A percentile compares a stretch with the other conserved stretches of the same genome.
These are phyloP conservation scores for Diplazon laetatorius DNA, from an alignment of 2,888 invertebrate species.

Conservation along the genomic window DNA sequence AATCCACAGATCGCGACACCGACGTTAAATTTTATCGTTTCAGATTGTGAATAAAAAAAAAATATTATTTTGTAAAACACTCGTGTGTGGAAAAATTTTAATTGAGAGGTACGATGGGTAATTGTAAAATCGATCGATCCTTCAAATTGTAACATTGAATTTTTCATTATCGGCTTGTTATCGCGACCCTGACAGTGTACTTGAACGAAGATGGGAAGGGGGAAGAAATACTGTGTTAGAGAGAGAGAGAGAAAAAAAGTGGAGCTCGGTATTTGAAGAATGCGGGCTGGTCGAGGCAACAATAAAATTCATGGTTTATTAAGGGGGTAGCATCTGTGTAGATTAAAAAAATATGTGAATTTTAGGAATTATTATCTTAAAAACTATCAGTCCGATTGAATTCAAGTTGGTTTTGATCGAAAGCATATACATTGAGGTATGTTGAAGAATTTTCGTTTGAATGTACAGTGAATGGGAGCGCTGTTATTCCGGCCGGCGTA, in stretches of 20 bases:
- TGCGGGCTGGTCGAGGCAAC: conserved; percentile 33
- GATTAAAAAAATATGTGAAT: too few relatives aligned
- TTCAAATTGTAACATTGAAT: conserved; percentile 20
- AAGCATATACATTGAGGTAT: too few relatives aligned
- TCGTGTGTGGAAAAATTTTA: too few relatives aligned
- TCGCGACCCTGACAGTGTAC: conserved; percentile 15
- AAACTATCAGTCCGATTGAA: too few relatives aligned
- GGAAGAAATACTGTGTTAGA: conserved; percentile 10
- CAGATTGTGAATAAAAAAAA: not conserved
- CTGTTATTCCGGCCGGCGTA: too few relatives aligned
- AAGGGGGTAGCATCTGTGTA: too few relatives aligned
- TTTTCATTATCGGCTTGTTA: conserved; percentile 9
- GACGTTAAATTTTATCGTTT: conserved; percentile 15
- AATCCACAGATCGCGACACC: not conserved
- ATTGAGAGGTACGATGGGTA: not conserved
- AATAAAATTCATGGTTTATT: conserved; percentile 45
- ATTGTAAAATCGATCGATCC: not conserved
- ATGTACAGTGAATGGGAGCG: too few relatives aligned
- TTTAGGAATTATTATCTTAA: too few relatives aligned
- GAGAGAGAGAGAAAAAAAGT: not conserved
- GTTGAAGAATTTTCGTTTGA: too few relatives aligned
- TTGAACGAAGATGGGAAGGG: conserved; percentile 8
- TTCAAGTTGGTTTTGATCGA: too few relatives aligned
- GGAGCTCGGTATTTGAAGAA: conserved; percentile 11
- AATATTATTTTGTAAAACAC: too few relatives aligned